These are phyloP conservation scores for Marasmarcha lunaedactyla DNA, from an alignment of 2,888 invertebrate species.

Conservation along the genomic window DNA sequence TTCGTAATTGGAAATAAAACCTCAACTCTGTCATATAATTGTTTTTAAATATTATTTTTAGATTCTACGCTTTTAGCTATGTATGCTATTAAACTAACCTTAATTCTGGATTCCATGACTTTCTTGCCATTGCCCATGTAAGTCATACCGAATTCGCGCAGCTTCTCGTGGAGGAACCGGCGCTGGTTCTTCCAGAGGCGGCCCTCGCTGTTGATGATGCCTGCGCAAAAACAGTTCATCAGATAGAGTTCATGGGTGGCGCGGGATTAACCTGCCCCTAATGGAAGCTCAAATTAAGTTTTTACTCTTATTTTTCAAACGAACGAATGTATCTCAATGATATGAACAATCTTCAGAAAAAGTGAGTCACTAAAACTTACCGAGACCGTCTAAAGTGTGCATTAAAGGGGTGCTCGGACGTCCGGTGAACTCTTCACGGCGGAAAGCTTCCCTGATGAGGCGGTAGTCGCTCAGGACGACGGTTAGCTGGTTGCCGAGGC, in stretches of 20 bases:
- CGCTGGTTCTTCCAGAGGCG: conserved; percentile 92
- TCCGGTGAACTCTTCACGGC: conserved; percentile 88
- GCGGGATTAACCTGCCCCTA: too few species aligned
- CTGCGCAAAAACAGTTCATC: conserved; percentile 64
- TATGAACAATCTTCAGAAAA: too few species aligned
- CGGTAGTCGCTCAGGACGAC: conserved; percentile 90
- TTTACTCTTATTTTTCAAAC: too few species aligned
- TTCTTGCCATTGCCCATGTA: conserved; percentile 84
- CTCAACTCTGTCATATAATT: too few species aligned
- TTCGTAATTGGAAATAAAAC: too few species aligned
- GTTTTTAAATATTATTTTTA: too few species aligned
- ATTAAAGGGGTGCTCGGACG: conserved; percentile 89
- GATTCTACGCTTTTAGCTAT: too few species aligned
- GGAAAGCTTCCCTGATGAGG: conserved; percentile 86
- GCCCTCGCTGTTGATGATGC: conserved; percentile 90
- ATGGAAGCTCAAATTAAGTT: too few species aligned
- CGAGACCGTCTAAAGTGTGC: conserved; percentile 88
- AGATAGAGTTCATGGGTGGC: conserved; percentile 15
- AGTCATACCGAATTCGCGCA: conserved; percentile 90
- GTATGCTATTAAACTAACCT: conserved; percentile 68
- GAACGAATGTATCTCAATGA: too few species aligned
- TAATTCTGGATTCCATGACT: conserved; percentile 86
- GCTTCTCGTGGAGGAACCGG: conserved; percentile 86
- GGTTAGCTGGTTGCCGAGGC: conserved; percentile 84
- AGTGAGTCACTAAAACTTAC: conserved; percentile 79